Percentiles rank a stretch among this genome's conserved stretches.
Conservation (phyloP, 2,113 vertebrate species). For the Bambusicola thoracicus region DNA sequence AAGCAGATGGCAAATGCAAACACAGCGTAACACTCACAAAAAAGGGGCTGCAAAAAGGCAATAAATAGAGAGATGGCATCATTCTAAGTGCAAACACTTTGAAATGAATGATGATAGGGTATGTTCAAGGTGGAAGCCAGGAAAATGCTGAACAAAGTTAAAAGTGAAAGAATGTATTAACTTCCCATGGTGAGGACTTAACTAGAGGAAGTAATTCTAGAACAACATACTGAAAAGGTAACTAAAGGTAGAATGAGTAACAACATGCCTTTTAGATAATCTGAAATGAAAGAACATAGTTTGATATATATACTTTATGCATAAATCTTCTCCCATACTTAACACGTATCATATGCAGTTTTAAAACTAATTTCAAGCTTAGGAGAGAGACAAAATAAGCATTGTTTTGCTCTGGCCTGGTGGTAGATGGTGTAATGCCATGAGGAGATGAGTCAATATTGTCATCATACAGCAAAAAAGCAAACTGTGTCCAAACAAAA, state of each 20-base stretch:
- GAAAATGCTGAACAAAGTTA: background rate
- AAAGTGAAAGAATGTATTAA: background rate
- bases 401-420: background rate
- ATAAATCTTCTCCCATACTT: background rate
- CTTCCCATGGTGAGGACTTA: background rate
- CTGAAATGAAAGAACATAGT: background rate
- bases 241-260: background rate
- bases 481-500: background rate
- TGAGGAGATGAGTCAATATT: background rate
- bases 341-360: background rate
- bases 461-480: background rate
- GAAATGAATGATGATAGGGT: background rate
- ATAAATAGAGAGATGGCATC: background rate
- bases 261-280: background rate
- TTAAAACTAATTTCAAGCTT: background rate
- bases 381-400: background rate
- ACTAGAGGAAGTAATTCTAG: background rate
- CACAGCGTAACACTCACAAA: background rate
- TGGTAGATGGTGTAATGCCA: background rate
- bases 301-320: background rate
- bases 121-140: background rate
- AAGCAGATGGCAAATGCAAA: background rate
- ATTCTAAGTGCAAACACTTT: background rate
- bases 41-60: background rate
- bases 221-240: background rate